Evolutionary conservation across 2,888 invertebrate genomes (phyloP), one percentile per base, ranked within the genome.

Genomic region (Ashinkailepas kermadecensis): DNA sequence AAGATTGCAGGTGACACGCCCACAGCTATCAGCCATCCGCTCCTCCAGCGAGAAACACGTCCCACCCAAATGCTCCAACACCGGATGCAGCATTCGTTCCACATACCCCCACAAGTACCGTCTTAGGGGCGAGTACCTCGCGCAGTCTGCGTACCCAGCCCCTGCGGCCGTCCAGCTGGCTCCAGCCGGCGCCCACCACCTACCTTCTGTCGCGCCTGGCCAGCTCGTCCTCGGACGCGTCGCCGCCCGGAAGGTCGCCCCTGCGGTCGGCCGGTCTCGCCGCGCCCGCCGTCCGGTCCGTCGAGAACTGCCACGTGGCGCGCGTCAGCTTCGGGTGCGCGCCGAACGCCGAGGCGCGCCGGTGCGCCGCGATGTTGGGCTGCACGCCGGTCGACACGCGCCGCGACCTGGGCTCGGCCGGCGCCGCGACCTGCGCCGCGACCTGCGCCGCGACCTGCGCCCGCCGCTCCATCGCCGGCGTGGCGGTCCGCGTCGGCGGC

Each of bases 301-400:
- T 11, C 59, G 74, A 21, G 18, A 0, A 23, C 56, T 56, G 79
- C 79, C 57, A 58, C 15, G 79, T 79, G 58, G 79, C 57, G 79
- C 79, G 79, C 79, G 13, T 57, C 13, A 79, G 79, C 15, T 79
- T 79, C 13, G 79, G 79, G 25, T 79, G 79, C 58, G 79, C 25
- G 13, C 79, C 58, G 58, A 21, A n/a, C 58, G 59, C 25, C 21
- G 79, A 25, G 58, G 15, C 15, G 11, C 54, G 56, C 13, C 79
- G 57, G 12, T 58, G 58, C 13, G 57, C 25, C 12, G 58, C 79
- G 23, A 79, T 79, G 58, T 79, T 79, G n/a, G 79, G 79, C 79
- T 58, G 79, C 58, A 79, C 79, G n/a, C 11, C 79, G 57, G 58
- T 23, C 11, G 79, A 79, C 13, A 79, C 23, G 4, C 79, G 79